Evolutionary conservation across 2,888 invertebrate species (phyloP), one percentile per base, ranked within the genome.

Genomic region (Sminthurinus aureus): DNA sequence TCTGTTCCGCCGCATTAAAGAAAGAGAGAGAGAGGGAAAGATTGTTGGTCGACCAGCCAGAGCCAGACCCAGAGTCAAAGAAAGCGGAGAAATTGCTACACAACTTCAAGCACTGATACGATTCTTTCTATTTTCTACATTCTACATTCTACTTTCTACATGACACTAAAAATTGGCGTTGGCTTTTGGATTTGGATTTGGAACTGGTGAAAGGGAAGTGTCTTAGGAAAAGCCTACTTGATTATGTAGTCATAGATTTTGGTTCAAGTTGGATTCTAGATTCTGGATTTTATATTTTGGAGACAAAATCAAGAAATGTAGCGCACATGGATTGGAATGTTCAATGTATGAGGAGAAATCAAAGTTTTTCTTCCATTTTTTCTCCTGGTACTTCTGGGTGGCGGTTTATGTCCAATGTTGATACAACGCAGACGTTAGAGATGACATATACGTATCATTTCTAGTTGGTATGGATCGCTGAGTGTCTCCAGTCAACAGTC

Each of bases 321-420:
- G 71, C n/a, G n/a, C n/a, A n/a, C n/a, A n/a, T n/a, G n/a, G n/a
- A n/a, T n/a, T n/a, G n/a, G n/a, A n/a, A n/a, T n/a, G n/a, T n/a
- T n/a, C n/a, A n/a, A 80, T 80, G 71, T 71, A 80, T 71, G 71
- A 80, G 71, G 80, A 71, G 80, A 80, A 71, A 80, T 80, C 52
- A 4, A 38, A 38, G 38, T 38, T 38, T 38, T 38, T 38, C 38
- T 6, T 38, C 6, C 38, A 38, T 80, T 80, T 80, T 66, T n/a
- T n/a, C n/a, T n/a, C n/a, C n/a, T 22, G 22, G 22, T 8, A 12
- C 18, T 13, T 58, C 2, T 58, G 2, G 2, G 58, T 58, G 58
- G 58, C 58, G 58, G 52, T 52, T 52, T 52, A n/a, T n/a, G n/a
- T n/a, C n/a, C n/a, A n/a, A n/a, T n/a, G n/a, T n/a, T n/a, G n/a